Evolutionary conservation across 1,140 invertebrate genomes (phyloP).

Genomic region (Doryteuthis pealeii): DNA sequence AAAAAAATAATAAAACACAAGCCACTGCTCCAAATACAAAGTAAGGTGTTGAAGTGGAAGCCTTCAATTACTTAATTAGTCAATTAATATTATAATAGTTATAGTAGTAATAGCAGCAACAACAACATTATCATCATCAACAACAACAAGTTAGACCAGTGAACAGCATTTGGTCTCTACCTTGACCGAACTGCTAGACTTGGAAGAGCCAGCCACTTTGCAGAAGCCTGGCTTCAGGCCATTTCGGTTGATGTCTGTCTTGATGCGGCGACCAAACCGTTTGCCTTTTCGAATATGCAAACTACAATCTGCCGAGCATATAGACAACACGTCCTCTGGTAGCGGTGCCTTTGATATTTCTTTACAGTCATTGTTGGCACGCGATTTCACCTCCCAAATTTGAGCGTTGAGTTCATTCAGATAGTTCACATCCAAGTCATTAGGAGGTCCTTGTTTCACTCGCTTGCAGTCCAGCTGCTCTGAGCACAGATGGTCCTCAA

Average conservation of each 20-base stretch:
- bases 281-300: slow-evolving; percentile 19
- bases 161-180: slow-evolving; percentile 53
- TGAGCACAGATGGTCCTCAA: slow-evolving; percentile 15
- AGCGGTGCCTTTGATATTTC: slow-evolving; percentile 15
- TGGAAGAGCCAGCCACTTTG: slow-evolving; percentile 25
- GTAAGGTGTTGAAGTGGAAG: no score
- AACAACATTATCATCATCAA: no score
- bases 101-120: no score
- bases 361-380: slow-evolving; percentile 13
- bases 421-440: slow-evolving; percentile 22
- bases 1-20: no score
- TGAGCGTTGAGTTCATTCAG: slow-evolving; percentile 7
- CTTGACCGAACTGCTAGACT: slow-evolving; percentile 28
- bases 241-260: slow-evolving; percentile 49
- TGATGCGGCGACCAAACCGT: slow-evolving; percentile 26
- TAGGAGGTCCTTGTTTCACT: slow-evolving; percentile 13
- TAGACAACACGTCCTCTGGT: slow-evolving; percentile 16
- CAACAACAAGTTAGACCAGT: slow-evolving; percentile 38
- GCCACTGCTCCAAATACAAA: no score
- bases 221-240: slow-evolving; percentile 31
- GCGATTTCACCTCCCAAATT: not conserved
- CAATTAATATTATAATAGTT: no score
- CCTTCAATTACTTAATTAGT: no score
- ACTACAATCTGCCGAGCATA: slow-evolving; percentile 29
- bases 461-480: slow-evolving; percentile 8